A percentile compares a stretch with the other conserved stretches of the same genome.
Conservation (phyloP, 2,113 vertebrate genomes). For the Ia io region DNA sequence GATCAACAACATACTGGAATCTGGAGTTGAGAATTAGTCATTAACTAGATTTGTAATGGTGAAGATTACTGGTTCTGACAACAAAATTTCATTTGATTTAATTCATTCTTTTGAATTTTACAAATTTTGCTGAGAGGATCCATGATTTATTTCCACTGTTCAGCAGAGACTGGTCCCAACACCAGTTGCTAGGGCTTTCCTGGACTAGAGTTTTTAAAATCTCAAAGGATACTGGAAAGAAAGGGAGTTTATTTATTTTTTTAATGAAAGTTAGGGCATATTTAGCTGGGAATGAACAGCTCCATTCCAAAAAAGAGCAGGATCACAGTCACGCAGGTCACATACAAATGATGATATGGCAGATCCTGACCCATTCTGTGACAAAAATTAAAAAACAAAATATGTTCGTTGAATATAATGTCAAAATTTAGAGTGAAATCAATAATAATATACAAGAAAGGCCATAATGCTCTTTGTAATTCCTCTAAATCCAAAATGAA, state of each 20-base stretch:
- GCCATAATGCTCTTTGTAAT: background rate
- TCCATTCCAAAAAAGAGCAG: background rate
- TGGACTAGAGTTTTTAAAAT: background rate
- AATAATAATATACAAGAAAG: background rate
- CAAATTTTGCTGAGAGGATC: background rate
- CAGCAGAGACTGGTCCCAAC: background rate
- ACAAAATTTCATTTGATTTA: background rate
- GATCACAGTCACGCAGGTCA: background rate
- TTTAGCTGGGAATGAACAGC: background rate
- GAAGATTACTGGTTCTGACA: background rate
- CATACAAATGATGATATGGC: background rate
- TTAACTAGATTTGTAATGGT: background rate
- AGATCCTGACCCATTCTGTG: background rate
- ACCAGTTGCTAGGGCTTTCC: background rate
- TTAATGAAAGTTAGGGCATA: background rate
- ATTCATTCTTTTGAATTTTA: background rate
- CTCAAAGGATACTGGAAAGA: background rate
- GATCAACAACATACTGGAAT: background rate
- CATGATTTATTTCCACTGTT: background rate
- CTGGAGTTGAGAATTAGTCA: background rate
- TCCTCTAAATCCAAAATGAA: background rate
- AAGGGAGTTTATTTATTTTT: background rate
- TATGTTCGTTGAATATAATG: fast-evolving
- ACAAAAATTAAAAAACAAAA: background rate
- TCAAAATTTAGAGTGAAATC: background rate